A percentile compares a stretch with the other conserved stretches of the same genome.
Evolutionary conservation across 2,797 vertebrate species (phyloP).

Genomic region (Sardinella longiceps): DNA sequence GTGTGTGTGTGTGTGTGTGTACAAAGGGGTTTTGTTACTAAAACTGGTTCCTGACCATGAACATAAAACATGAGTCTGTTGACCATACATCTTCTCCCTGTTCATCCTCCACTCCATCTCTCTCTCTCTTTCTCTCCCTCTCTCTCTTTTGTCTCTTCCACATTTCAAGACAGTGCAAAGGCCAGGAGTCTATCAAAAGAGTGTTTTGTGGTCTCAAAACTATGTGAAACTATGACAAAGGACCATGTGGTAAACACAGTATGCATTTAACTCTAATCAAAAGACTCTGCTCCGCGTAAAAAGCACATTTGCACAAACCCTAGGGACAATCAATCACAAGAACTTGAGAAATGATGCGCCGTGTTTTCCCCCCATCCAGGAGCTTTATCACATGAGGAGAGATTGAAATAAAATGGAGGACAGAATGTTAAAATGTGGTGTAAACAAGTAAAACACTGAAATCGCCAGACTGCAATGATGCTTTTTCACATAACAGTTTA

Average conservation of each 20-base stretch:
- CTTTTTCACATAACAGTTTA: slow-evolving; percentile 78
- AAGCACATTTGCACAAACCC: slow-evolving; percentile 5
- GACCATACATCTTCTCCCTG: background rate
- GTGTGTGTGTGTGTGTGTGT: background rate
- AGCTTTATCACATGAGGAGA: background rate
- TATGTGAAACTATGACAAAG: slow-evolving; percentile 51
- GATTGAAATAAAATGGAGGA: background rate
- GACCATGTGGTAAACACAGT: slow-evolving; percentile 49
- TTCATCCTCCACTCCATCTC: background rate
- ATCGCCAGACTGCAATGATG: slow-evolving; percentile 31
- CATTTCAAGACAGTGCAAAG: slow-evolving; percentile 39
- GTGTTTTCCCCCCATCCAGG: background rate
- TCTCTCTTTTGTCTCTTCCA: slow-evolving; percentile 22
- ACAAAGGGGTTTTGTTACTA: background rate
- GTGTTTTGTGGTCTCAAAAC: slow-evolving; percentile 48
- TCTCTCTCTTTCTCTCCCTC: slow-evolving; percentile 1
- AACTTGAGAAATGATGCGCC: background rate
- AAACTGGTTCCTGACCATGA: background rate
- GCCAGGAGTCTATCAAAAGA: slow-evolving; percentile 47
- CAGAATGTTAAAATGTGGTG: background rate
- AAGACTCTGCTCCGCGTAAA: slow-evolving; percentile 33
- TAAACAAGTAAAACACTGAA: background rate
- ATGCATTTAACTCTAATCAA: slow-evolving; percentile 44
- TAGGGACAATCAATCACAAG: background rate
- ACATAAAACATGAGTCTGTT: background rate